A percentile compares a stretch with the other conserved stretches of the same genome.
phyloP scores from a whole-genome alignment of 2,888 invertebrate species.

The Bruchidius siliquastri region DNA sequence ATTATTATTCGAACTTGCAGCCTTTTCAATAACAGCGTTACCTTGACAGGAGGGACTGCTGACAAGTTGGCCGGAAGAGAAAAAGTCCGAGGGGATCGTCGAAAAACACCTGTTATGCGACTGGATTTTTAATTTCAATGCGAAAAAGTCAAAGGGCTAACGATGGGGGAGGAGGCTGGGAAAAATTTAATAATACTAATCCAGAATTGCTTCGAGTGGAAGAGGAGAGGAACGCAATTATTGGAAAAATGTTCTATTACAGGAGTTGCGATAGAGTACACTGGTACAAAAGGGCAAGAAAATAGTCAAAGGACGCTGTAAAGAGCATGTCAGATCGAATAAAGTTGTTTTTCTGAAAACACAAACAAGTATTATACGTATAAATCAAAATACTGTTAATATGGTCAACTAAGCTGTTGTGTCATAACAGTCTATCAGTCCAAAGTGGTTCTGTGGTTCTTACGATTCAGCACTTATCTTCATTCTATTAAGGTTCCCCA shows the following conservation, averaged over 20 bases:
- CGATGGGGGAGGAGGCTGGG: not conserved
- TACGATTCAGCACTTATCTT: too few species aligned
- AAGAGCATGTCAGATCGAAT: too few species aligned
- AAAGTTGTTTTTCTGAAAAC: too few species aligned
- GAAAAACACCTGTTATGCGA: constrained; percentile 31
- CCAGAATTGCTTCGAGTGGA: not conserved
- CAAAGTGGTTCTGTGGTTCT: too few species aligned
- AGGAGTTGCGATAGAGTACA: not conserved
- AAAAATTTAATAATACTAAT: not conserved
- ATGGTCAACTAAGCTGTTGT: too few species aligned
- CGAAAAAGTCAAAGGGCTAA: not conserved
- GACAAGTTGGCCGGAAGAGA: not conserved
- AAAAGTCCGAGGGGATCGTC: constrained; percentile 10
- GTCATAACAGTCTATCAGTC: too few species aligned
- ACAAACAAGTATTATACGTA: too few species aligned
- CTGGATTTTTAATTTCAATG: constrained; percentile 32
- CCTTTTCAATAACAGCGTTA: constrained; percentile 35
- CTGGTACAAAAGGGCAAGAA: not conserved
- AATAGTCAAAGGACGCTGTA: too few species aligned
- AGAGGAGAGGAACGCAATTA: not conserved
- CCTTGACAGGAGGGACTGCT: constrained; percentile 6
- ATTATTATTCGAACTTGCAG: constrained; percentile 56
- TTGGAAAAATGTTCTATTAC: not conserved
- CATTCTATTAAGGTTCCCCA: too few species aligned
- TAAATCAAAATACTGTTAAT: too few species aligned